Evolutionary conservation across 2,888 invertebrate genomes (phyloP).

Genomic region (Tridacna crocea): DNA sequence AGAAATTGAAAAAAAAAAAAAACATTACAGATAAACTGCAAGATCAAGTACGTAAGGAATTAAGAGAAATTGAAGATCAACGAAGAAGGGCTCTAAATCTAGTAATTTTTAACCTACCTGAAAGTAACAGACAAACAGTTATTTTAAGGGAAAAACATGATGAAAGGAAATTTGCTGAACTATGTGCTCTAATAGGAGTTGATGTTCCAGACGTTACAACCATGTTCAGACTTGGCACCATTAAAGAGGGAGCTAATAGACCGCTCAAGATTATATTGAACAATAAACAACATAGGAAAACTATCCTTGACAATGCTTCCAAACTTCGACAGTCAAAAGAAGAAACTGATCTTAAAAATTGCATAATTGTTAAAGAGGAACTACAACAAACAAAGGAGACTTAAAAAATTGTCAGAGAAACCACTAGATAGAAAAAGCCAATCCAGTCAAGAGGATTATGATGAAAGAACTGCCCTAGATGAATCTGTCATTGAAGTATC

Average conservation of each 20-base stretch:
- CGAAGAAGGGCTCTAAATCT: neutral
- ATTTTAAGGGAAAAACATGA: neutral
- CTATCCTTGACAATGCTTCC: slow-evolving; percentile 2
- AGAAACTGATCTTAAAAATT: neutral
- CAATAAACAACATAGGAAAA: slow-evolving; percentile 13
- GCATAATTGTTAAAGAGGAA: slow-evolving; percentile 3
- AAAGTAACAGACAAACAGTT: neutral
- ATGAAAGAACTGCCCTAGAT: neutral
- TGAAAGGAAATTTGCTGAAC: neutral
- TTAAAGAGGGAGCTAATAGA: neutral
- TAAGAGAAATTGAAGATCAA: slow-evolving; percentile 2
- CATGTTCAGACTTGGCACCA: neutral
- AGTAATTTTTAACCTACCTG: neutral
- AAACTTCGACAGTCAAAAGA: neutral
- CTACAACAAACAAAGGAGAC: neutral
- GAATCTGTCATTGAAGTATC: neutral
- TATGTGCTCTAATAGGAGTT: slow-evolving; percentile 1
- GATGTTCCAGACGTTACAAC: neutral
- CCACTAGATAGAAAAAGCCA: neutral
- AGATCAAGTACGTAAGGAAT: neutral
- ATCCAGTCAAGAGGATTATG: neutral
- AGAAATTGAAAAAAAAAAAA: neutral
- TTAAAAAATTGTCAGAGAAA: neutral
- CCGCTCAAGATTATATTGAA: slow-evolving; percentile 6
- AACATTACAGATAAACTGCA: neutral